Percentiles rank a stretch among this genome's conserved stretches.
Conservation (phyloP, 2,113 vertebrate species). For the Oenanthe oenanthe region DNA sequence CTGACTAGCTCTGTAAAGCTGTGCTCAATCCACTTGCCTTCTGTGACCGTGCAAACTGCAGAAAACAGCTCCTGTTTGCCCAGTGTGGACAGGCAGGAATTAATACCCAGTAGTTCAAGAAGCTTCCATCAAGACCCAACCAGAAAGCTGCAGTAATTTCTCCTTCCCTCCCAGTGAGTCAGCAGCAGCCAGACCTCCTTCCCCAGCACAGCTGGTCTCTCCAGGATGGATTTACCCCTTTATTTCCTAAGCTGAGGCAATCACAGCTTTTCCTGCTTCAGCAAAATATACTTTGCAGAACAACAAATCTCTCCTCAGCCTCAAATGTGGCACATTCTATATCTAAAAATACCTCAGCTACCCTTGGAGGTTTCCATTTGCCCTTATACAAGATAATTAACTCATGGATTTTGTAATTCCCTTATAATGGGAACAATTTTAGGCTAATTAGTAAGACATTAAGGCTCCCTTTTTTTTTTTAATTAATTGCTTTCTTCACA, state of each 20-base stretch:
- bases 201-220: not conserved
- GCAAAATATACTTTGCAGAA: not conserved
- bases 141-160: not conserved
- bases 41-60: not conserved
- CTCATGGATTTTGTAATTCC: not conserved
- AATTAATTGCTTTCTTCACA: not conserved
- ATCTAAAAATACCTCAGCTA: not conserved
- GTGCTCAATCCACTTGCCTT: not conserved
- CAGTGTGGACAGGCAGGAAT: not conserved
- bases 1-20: not conserved
- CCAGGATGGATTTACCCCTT: not conserved
- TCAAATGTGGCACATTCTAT: not conserved
- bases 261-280: not conserved
- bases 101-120: not conserved
- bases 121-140: not conserved
- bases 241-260: not conserved
- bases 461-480: not conserved
- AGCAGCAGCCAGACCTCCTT: not conserved
- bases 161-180: not conserved
- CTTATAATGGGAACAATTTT: not conserved
- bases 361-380: not conserved
- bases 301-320: not conserved
- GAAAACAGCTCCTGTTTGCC: not conserved
- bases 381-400: not conserved
- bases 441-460: not conserved